Percentiles rank a stretch among this genome's conserved stretches.
These are phyloP conservation scores for Psittacula echo DNA, from an alignment of 2,797 vertebrate genomes.

Conservation along the genomic window DNA sequence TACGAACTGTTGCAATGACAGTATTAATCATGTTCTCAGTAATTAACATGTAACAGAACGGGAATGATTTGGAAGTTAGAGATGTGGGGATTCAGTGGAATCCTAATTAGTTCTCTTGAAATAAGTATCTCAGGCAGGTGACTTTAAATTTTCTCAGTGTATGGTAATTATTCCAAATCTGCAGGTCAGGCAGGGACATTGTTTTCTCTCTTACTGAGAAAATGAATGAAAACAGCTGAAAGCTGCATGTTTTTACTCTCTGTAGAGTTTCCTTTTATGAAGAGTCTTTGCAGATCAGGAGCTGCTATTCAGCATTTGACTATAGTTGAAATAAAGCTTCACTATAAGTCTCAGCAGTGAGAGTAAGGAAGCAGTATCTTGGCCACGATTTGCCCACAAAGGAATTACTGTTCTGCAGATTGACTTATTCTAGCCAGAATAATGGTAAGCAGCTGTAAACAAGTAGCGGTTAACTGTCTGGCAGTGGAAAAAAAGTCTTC, in stretches of 20 bases:
- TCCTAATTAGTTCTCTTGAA: background rate
- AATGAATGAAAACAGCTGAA: constrained; percentile 34
- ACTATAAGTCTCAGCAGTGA: background rate
- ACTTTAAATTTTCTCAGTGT: constrained; percentile 5
- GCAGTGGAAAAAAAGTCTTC: background rate
- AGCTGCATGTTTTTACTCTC: background rate
- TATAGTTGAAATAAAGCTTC: constrained; percentile 16
- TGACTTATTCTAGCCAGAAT: constrained; percentile 17
- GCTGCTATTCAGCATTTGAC: background rate
- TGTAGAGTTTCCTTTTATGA: constrained; percentile 19
- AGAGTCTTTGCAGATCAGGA: constrained; percentile 25
- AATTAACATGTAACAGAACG: background rate
- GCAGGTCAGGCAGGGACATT: constrained; percentile 12
- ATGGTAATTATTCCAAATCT: background rate
- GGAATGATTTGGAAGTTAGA: background rate
- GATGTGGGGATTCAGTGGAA: background rate
- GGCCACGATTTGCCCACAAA: background rate
- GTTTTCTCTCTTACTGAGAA: background rate
- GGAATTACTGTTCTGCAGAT: constrained; percentile 28
- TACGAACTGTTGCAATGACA: background rate
- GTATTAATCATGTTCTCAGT: background rate
- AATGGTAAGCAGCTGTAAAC: constrained; percentile 13
- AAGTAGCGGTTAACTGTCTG: background rate
- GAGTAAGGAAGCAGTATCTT: background rate
- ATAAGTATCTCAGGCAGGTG: background rate